phyloP scores from a whole-genome alignment of 2,888 invertebrate genomes.

The Volucella inanis region DNA sequence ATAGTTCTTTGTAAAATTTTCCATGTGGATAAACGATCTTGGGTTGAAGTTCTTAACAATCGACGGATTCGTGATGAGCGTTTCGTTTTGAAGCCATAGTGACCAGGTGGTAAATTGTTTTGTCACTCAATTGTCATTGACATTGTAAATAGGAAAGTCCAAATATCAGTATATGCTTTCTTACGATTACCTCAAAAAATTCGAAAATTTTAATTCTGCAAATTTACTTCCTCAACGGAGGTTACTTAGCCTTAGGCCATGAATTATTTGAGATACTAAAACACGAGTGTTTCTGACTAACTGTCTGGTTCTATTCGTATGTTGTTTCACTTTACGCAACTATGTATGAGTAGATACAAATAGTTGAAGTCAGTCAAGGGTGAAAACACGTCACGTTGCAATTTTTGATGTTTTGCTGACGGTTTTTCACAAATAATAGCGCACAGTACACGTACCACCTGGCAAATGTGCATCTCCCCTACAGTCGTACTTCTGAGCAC shows the following conservation, averaged over 20 bases:
- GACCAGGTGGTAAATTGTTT: neutral
- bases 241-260: no score
- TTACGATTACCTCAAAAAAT: no score
- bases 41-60: no score
- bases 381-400: neutral
- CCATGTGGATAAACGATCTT: conserved; percentile 2
- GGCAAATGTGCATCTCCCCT: neutral
- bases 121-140: no score
- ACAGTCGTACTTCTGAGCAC: conserved; percentile 35
- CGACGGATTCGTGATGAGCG: neutral
- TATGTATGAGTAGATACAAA: neutral
- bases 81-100: neutral
- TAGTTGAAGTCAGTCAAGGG: conserved; percentile 6
- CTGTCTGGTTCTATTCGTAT: no score
- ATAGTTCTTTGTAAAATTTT: conserved; percentile 25
- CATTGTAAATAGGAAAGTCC: no score
- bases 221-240: no score
- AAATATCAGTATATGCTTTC: no score
- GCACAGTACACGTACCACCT: neutral
- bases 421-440: conserved; percentile 19
- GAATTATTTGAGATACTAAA: no score
- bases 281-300: no score
- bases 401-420: conserved; percentile 51
- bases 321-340: conserved; percentile 33
- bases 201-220: no score